phyloP scores from a whole-genome alignment of 2,888 invertebrate species.

The Belgica antarctica region DNA sequence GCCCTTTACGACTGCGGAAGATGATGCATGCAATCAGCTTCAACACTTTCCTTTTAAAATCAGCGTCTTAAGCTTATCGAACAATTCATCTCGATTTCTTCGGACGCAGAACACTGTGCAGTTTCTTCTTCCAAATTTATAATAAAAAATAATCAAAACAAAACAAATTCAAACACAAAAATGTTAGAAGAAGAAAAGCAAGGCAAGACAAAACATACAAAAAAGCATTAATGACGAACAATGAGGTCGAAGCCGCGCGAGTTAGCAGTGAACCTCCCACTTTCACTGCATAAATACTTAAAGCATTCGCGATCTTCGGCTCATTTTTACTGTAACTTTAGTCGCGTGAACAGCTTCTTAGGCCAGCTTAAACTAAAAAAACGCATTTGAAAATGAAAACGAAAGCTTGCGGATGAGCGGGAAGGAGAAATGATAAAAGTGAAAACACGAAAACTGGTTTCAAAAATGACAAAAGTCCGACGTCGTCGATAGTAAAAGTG shows the following conservation, averaged over 20 bases:
- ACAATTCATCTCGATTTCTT: neutral
- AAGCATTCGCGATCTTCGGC: slow-evolving; percentile 34
- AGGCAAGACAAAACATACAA: slow-evolving; percentile 19
- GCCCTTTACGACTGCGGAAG: neutral
- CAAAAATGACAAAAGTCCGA: slow-evolving; percentile 10
- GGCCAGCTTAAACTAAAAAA: neutral
- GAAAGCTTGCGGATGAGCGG: neutral
- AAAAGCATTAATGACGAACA: slow-evolving; percentile 30
- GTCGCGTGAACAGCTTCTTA: slow-evolving; percentile 23
- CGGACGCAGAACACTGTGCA: neutral
- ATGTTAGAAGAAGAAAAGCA: no score
- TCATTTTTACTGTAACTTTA: slow-evolving; percentile 38
- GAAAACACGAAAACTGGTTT: slow-evolving; percentile 9
- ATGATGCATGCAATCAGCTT: slow-evolving; percentile 9
- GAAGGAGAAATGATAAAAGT: slow-evolving; percentile 31
- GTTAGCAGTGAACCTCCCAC: no score
- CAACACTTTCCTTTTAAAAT: slow-evolving; percentile 20
- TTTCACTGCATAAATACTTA: slow-evolving; percentile 42
- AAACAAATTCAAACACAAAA: neutral
- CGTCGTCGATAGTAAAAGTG: slow-evolving; percentile 22
- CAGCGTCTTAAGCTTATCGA: no score
- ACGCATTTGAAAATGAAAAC: slow-evolving; percentile 25
- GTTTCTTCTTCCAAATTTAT: neutral
- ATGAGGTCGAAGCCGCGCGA: slow-evolving; percentile 37
- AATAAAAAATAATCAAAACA: neutral